Percentiles rank a stretch among this genome's conserved stretches.
Conservation (phyloP, 1,140 invertebrate genomes). For the Drosophila fuyamai region DNA sequence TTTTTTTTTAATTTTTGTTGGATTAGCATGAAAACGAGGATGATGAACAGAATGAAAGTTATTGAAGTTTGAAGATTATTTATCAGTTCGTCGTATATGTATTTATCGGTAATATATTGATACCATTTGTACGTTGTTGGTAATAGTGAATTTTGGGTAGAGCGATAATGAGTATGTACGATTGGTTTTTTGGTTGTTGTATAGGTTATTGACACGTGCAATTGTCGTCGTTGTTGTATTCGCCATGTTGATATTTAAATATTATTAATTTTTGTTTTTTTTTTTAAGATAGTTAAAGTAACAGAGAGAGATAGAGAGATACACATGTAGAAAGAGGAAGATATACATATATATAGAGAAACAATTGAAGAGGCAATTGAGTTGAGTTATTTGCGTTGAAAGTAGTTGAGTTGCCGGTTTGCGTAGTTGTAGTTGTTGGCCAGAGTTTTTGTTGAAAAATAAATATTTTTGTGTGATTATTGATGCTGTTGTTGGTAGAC, state of each 20-base stretch:
- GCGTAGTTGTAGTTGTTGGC: constrained; percentile 63
- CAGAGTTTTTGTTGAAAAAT: constrained; percentile 74
- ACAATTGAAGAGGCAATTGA: constrained; percentile 73
- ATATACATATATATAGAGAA: constrained; percentile 58
- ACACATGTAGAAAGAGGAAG: constrained; percentile 49
- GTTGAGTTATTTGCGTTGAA: constrained; percentile 60
- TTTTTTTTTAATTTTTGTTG: constrained; percentile 13
- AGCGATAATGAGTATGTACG: constrained; percentile 19
- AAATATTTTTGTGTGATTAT: constrained; percentile 77
- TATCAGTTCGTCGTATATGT: constrained; percentile 19
- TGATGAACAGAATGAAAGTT: constrained; percentile 33
- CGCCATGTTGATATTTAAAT: constrained; percentile 27
- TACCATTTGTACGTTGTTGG: constrained; percentile 20
- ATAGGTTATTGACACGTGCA: constrained; percentile 25
- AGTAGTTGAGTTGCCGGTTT: constrained; percentile 71
- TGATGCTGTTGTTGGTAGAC: constrained; percentile 60
- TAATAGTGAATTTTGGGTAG: constrained; percentile 15
- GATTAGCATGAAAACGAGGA: constrained; percentile 28
- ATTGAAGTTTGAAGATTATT: constrained; percentile 35
- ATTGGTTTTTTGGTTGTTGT: constrained; percentile 3
- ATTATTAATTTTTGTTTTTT: constrained; percentile 21
- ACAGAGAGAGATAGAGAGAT: constrained; percentile 48
- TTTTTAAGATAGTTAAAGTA: constrained; percentile 46
- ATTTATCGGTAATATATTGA: constrained; percentile 14
- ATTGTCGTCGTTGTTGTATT: constrained; percentile 31